Evolutionary conservation across 1,140 invertebrate genomes (phyloP), one percentile per base, ranked within the genome.

Genomic region (Drosophila lowei): DNA sequence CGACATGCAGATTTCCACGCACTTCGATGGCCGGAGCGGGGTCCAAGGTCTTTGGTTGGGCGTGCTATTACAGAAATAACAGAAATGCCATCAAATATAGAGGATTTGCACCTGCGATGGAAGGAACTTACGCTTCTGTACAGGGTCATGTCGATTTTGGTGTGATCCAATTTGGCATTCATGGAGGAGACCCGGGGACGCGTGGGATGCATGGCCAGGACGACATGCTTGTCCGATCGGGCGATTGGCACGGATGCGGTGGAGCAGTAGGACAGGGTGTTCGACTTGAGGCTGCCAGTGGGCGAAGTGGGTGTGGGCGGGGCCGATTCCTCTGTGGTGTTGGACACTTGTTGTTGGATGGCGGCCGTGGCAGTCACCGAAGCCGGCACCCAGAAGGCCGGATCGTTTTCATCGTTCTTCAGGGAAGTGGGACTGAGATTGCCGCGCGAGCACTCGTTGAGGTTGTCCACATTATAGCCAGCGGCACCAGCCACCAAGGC

Each of bases 81-180:
- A 46, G n/a, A 4, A 3, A 34, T 11, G 1, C 18, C 18, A 2
- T 18, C 0, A 18, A 18, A 2, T 18, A 18, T 18, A n/a, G n/a
- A n/a, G n/a, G n/a, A n/a, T n/a, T n/a, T n/a, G n/a, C n/a, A n/a
- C n/a, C n/a, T n/a, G n/a, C n/a, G n/a, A n/a, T n/a, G n/a, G n/a
- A n/a, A n/a, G n/a, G n/a, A n/a, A 18, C 90, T 89, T 47, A 91
- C 90, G 42, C 76, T 90, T 59, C 93, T 91, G 60, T 93, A 93
- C n/a, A 93, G 75, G 3, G 92, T 91, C 30, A 93, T 92, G 52
- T 94, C 93, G 15, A 93, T 93, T 84, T 94, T 93, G 4, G 92
- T 92, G 49, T 93, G 93, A 80, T 93, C 93, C 65, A 94, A 81
- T 74, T 93, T 93, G 11, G 93, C 92, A 48, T 93, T 92, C 93